These are phyloP conservation scores for Lophius americanus DNA, from an alignment of 2,797 vertebrate species.

Conservation along the genomic window DNA sequence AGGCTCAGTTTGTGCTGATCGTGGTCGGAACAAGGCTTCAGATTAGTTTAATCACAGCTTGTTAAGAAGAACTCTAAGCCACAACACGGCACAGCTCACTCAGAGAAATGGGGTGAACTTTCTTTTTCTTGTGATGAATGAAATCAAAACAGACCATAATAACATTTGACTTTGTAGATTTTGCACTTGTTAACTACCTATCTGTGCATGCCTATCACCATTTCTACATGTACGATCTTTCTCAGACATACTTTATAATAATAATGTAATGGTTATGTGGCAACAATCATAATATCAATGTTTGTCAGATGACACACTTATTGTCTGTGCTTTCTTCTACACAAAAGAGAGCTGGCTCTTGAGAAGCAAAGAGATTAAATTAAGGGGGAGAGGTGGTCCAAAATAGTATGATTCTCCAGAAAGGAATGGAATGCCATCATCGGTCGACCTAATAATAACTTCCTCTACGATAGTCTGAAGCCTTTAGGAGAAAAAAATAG, in stretches of 20 bases:
- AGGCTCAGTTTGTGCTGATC: conserved; percentile 45
- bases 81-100: conserved; percentile 29
- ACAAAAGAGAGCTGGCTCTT: conserved; percentile 66
- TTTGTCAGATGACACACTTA: conserved; percentile 74
- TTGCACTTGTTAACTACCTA: conserved; percentile 82
- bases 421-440: conserved; percentile 55
- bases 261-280: conserved; percentile 80
- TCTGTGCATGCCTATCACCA: conserved; percentile 82
- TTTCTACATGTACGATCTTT: conserved; percentile 80
- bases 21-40: conserved; percentile 39
- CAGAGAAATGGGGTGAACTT: conserved; percentile 34
- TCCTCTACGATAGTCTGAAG: conserved; percentile 59
- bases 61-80: conserved; percentile 46
- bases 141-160: conserved; percentile 48
- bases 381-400: conserved; percentile 51
- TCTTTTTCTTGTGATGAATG: conserved; percentile 66
- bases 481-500: conserved; percentile 26
- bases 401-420: conserved; percentile 41
- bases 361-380: conserved; percentile 59
- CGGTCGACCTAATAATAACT: conserved; percentile 62
- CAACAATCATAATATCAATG: conserved; percentile 78
- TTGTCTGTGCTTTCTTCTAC: conserved; percentile 76
- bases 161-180: conserved; percentile 78
- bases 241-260: conserved; percentile 79
- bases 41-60: conserved; percentile 15